Evolutionary conservation across 2,113 vertebrate species (phyloP), one percentile per base, ranked within the genome.

Genomic region (Anthoscopus minutus): DNA sequence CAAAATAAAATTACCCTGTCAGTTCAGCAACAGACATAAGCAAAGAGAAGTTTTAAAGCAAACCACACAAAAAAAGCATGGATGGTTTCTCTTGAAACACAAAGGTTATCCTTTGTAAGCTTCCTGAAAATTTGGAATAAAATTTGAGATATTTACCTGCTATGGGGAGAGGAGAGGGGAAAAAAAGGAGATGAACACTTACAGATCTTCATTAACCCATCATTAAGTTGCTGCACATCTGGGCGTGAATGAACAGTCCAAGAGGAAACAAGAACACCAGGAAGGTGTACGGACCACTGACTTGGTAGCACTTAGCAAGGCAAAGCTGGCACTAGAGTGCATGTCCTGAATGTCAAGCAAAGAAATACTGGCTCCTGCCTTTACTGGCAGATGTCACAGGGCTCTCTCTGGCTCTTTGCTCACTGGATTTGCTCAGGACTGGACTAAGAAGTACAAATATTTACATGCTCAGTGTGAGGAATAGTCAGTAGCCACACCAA

Each of bases 391-490:
- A 81, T 51, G 93, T 70, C 48, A 71, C 77, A 88, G 89, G 88
- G 70, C 74, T 61, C 78, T 65, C 56, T 62, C 86, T 48, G 58
- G 79, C 78, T 95, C 87, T 89, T 11, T 35, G 71, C 48, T 78
- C n/a, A 13, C 62, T 58, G 48, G 31, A 53, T 44, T 89, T 77
- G 33, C 64, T 87, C 40, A 56, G 8, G 38, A 57, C 48, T 69
- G 64, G 50, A 73, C 61, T 42, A 62, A 70, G 40, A 48, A 90
- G 92, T 83, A 86, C 54, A 60, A 48, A 60, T 93, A 91, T 93
- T 91, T 96, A 95, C 86, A 94, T 4, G 40, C 70, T 86, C 53
- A 80, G 81, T 53, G 82, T 83, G 92, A 97, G 86, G 92, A 95
- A 95, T 64, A 91, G 40, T 69, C 28, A 61, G 53, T 17, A 91